Base-by-base conservation (phyloP, 2,113 vertebrate species). In the Uria aalge region DNA sequence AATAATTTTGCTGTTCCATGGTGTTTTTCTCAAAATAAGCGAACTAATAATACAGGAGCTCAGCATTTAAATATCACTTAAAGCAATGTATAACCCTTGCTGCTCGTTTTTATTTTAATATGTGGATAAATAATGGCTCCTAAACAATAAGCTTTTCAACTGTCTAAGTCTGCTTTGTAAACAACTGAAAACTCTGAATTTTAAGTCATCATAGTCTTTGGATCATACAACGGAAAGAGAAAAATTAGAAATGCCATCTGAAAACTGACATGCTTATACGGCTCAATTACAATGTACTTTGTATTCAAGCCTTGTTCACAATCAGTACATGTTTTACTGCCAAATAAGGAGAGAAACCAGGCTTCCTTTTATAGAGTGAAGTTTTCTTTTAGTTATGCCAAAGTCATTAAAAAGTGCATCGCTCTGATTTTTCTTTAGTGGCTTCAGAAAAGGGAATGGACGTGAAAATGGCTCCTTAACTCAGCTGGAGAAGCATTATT, bases 311-410 rank as follows among this genome's bases (percentile, higher is more conserved):
- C 64, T 8, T 88, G 79, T 41, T 78, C 88, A 72, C 85, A 95
- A 96, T 92, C 93, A 92, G 82, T 82, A 32, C 80, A 90, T 91
- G 87, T 91, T 92, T 83, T 75, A 80, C 60, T 96, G 95, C 94
- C 91, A 97, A 96, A 93, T 88, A 92, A 71, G 88, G 92, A 85
- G 47, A 91, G 67, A 86, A 93, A 82, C 43, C 74, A 81, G 76
- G 38, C 68, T 85, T 57, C 69, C 83, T 92, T 84, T 55, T 73
- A 64, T 15, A 67, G 69, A 79, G 30, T n/a, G 68, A 68, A 86
- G 45, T 75, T 92, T 95, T 69, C 67, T 77, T 72, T 92, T 84
- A 82, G 84, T 96, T 90, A 91, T 76, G 68, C 64, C 80, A 83
- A 92, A 96, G 72, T 78, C 83, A 91, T 94, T 95, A 92, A 81